Evolutionary conservation across 2,797 vertebrate genomes (phyloP).

Genomic region (Urophycis tenuis): DNA sequence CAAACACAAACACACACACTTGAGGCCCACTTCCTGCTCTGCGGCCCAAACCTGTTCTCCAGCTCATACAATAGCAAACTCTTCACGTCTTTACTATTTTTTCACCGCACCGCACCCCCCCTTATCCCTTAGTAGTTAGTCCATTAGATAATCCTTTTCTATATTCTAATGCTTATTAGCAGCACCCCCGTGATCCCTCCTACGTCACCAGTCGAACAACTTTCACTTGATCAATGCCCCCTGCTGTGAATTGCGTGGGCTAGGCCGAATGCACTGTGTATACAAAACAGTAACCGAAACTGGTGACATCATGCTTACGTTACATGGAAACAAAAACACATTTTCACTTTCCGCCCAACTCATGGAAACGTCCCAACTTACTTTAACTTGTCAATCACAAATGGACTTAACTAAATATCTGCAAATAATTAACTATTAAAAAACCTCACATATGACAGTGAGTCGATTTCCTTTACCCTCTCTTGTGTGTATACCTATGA

Average conservation of each 20-base stretch:
- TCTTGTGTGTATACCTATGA: constrained; percentile 30
- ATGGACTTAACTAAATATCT: no score
- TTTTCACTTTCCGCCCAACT: neutral
- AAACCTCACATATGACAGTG: constrained; percentile 34
- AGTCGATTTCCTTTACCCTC: no score
- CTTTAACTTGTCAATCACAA: no score
- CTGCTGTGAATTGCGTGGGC: neutral
- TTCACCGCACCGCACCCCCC: neutral
- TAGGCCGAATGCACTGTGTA: neutral
- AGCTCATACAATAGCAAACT: constrained; percentile 34
- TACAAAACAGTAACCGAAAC: neutral
- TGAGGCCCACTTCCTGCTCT: constrained; percentile 58
- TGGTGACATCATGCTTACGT: neutral
- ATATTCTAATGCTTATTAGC: no score
- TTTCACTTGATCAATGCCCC: no score
- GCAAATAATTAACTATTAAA: constrained; percentile 25
- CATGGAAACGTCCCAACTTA: neutral
- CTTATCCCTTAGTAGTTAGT: no score
- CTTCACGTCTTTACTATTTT: constrained; percentile 23
- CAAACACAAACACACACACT: constrained; percentile 9
- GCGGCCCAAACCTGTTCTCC: constrained; percentile 73
- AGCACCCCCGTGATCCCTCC: no score
- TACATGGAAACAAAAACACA: neutral
- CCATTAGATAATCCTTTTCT: no score
- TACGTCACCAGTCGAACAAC: no score